Percentiles rank a stretch among this genome's conserved stretches.
phyloP scores from a whole-genome alignment of 2,797 vertebrate species.

The Muscicapa comitata region DNA sequence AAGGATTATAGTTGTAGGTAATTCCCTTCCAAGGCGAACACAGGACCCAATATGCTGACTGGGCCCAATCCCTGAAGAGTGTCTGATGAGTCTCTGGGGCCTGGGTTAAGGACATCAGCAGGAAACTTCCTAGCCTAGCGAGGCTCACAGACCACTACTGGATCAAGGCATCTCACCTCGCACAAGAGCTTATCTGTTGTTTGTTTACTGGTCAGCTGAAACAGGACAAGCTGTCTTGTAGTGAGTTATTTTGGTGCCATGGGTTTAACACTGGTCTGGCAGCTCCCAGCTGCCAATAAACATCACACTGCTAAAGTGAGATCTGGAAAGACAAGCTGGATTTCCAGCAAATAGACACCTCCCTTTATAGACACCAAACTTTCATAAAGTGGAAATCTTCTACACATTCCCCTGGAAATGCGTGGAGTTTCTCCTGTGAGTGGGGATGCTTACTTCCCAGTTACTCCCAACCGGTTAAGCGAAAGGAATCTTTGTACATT shows the following conservation, averaged over 20 bases:
- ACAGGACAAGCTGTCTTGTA: background rate
- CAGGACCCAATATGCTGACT: background rate
- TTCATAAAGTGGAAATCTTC: background rate
- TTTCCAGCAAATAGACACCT: background rate
- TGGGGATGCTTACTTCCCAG: background rate
- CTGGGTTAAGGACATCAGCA: background rate
- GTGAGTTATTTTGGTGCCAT: background rate
- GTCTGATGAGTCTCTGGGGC: background rate
- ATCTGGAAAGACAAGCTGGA: background rate
- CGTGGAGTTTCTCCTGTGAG: background rate
- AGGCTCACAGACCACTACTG: background rate
- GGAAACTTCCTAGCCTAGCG: background rate
- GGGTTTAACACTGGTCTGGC: background rate
- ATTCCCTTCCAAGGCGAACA: background rate
- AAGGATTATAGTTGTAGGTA: too few relatives aligned
- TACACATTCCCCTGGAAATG: background rate
- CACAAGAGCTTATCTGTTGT: background rate
- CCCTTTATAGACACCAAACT: fast-evolving
- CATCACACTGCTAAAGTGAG: background rate
- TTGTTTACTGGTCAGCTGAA: background rate
- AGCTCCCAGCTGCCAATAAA: background rate
- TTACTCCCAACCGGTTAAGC: background rate
- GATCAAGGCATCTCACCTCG: background rate
- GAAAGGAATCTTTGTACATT: background rate
- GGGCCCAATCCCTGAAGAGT: background rate